Percentiles rank a stretch among this genome's conserved stretches.
These are phyloP conservation scores for Amphipoea oculea DNA, from an alignment of 2,888 invertebrate genomes.

Conservation along the genomic window DNA sequence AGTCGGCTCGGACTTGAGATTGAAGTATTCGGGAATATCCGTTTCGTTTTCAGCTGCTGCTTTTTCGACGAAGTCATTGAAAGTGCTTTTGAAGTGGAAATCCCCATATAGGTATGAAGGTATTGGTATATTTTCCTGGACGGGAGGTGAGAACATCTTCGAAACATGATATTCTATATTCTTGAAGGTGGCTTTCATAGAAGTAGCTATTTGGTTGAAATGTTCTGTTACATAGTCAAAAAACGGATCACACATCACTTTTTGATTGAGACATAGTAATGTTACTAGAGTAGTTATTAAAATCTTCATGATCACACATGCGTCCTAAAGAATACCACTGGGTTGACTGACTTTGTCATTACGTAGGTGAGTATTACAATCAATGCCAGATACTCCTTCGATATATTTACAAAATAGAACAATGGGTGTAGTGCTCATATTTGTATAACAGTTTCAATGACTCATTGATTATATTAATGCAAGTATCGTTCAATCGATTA, in stretches of 20 bases:
- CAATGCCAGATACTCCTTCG: constrained; percentile 11
- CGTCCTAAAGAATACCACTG: constrained; percentile 18
- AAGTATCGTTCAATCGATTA: not conserved
- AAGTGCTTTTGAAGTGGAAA: constrained; percentile 58
- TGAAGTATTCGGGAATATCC: constrained; percentile 62
- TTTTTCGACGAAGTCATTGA: constrained; percentile 68
- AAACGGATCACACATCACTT: constrained; percentile 66
- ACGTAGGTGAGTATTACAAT: constrained; percentile 36
- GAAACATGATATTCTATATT: constrained; percentile 63
- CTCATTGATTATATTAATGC: constrained; percentile 32
- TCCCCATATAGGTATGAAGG: constrained; percentile 1
- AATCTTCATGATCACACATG: constrained; percentile 60
- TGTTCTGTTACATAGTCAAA: constrained; percentile 64
- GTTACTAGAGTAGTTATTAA: constrained; percentile 49
- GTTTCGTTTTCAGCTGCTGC: constrained; percentile 58
- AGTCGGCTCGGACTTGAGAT: constrained; percentile 70
- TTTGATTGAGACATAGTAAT: constrained; percentile 59
- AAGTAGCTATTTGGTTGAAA: constrained; percentile 65
- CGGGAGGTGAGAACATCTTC: constrained; percentile 44
- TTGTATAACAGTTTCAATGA: constrained; percentile 52
- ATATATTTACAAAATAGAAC: constrained; percentile 61
- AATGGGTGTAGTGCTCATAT: constrained; percentile 51
- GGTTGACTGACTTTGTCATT: constrained; percentile 48
- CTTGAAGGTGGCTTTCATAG: constrained; percentile 62
- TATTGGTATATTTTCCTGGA: not conserved